Evolutionary conservation across 2,113 vertebrate genomes (phyloP).

Genomic region (Nasalis larvatus): DNA sequence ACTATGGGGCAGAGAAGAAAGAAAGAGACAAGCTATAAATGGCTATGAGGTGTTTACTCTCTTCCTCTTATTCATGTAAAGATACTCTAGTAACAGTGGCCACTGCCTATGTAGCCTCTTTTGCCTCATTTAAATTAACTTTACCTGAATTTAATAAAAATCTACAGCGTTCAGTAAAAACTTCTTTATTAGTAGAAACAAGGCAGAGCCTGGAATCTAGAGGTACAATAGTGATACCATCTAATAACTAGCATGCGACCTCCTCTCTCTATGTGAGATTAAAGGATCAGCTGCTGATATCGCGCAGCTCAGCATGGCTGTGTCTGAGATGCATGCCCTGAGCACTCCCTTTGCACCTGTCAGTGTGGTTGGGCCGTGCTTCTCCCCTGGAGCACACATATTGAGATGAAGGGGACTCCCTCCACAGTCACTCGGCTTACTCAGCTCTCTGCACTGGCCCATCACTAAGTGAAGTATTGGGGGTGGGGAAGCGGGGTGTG

Average conservation of each 20-base stretch:
- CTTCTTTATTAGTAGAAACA: background rate
- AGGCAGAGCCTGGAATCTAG: background rate
- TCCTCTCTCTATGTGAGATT: background rate
- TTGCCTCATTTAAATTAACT: background rate
- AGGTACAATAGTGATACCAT: background rate
- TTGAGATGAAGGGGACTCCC: background rate
- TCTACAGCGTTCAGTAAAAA: background rate
- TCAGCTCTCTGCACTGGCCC: background rate
- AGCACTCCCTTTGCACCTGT: background rate
- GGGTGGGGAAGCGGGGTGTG: background rate
- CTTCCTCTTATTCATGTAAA: background rate
- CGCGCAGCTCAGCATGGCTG: background rate
- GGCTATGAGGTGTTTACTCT: background rate
- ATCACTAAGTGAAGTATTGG: background rate
- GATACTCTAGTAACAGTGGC: background rate
- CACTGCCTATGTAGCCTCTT: background rate
- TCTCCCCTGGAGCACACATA: background rate
- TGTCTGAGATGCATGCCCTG: background rate
- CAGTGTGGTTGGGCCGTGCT: accelerated
- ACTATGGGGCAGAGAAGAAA: background rate
- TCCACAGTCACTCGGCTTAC: background rate
- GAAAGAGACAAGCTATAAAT: background rate
- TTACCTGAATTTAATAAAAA: background rate
- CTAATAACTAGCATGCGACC: background rate
- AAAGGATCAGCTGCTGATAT: background rate